A percentile compares a stretch with the other conserved stretches of the same genome.
Evolutionary conservation across 1,140 invertebrate genomes (phyloP).

Genomic region (Carposina sasakii): DNA sequence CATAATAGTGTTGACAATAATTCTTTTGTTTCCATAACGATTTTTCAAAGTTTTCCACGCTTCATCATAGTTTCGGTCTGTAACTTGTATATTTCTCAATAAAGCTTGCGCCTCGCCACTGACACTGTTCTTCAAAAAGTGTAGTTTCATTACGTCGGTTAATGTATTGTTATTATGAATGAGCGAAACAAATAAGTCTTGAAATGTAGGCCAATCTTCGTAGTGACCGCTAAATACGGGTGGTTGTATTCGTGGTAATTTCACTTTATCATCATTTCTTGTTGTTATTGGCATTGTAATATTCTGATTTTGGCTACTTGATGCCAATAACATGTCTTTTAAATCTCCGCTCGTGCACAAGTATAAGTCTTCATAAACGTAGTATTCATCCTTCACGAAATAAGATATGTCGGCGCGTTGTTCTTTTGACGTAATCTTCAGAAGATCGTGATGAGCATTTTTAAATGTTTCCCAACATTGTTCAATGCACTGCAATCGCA

Average conservation of each 20-base stretch:
- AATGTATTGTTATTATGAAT: constrained; percentile 10
- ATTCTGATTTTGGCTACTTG: background rate
- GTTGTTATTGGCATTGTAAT: background rate
- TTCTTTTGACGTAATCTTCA: constrained; percentile 20
- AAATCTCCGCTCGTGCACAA: background rate
- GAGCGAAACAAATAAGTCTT: constrained; percentile 17
- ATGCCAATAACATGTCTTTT: background rate
- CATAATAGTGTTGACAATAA: background rate
- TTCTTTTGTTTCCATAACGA: background rate
- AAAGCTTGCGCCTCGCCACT: background rate
- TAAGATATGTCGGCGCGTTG: constrained; percentile 17
- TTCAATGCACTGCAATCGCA: no score
- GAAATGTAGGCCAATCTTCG: constrained; percentile 7
- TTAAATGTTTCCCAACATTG: constrained; percentile 28
- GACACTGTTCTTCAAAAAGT: constrained; percentile 12
- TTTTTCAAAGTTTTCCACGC: background rate
- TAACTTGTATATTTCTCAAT: constrained; percentile 6
- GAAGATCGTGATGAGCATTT: constrained; percentile 16
- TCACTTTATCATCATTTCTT: background rate
- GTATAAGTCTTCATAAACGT: background rate
- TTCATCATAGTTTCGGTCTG: background rate
- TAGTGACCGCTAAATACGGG: constrained; percentile 12
- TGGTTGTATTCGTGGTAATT: constrained; percentile 10
- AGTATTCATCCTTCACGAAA: constrained; percentile 25
- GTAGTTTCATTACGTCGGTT: constrained; percentile 15